A percentile compares a stretch with the other conserved stretches of the same genome.
Evolutionary conservation across 2,888 invertebrate genomes (phyloP).

Genomic region (Plutella xylostella): DNA sequence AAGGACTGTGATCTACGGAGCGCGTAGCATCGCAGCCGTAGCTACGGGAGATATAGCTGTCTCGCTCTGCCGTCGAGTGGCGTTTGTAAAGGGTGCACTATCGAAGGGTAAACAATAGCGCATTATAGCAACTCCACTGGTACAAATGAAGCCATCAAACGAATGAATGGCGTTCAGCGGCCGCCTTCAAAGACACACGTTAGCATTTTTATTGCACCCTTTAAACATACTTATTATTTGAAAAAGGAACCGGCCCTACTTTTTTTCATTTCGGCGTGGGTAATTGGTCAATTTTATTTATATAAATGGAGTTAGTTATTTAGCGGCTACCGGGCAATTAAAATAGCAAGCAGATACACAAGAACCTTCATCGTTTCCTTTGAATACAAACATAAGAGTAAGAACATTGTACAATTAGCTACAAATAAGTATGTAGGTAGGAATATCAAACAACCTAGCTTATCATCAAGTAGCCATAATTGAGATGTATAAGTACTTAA

Average conservation of each 20-base stretch:
- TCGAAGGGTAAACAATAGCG: conserved; percentile 70
- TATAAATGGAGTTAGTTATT: too few relatives aligned
- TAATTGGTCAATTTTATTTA: conserved; percentile 31
- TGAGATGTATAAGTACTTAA: too few relatives aligned
- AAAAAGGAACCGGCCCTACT: conserved; percentile 18
- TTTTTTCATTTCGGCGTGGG: conserved; percentile 1
- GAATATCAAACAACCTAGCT: too few relatives aligned
- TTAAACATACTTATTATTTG: conserved; percentile 45
- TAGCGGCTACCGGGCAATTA: too few relatives aligned
- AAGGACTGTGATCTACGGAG: conserved; percentile 38
- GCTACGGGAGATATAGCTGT: conserved; percentile 34
- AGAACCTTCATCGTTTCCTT: too few relatives aligned
- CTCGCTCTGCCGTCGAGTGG: conserved; percentile 51
- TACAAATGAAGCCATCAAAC: conserved; percentile 68
- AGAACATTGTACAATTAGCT: too few relatives aligned
- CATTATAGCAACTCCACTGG: conserved; percentile 63
- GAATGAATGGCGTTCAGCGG: conserved; percentile 62
- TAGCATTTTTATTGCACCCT: conserved; percentile 61
- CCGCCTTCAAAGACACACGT: conserved; percentile 48
- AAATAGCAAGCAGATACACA: too few relatives aligned
- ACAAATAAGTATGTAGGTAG: too few relatives aligned
- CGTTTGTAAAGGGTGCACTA: conserved; percentile 66
- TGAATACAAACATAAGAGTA: too few relatives aligned
- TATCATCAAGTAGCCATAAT: too few relatives aligned
- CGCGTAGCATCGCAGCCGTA: conserved; percentile 34